Conservation (phyloP, 2,797 vertebrate species). For the Paratrypauchen microcephalus region DNA sequence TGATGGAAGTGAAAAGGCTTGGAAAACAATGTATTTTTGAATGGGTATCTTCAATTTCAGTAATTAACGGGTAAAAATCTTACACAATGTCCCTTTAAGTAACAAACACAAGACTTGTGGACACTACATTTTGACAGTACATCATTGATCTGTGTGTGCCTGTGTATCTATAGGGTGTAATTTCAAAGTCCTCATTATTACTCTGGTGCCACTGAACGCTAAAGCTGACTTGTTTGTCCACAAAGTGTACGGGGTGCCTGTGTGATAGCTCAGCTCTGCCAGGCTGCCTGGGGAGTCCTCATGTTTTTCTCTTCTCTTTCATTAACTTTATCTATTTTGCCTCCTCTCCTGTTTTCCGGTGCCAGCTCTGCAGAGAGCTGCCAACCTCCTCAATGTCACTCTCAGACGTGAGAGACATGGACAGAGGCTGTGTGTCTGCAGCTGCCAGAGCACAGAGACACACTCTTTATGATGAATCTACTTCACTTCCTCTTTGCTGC, state of each 20-base stretch:
- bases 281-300: constrained; percentile 32
- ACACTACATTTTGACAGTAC: no score
- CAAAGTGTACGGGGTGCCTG: constrained; percentile 12
- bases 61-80: no score
- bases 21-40: no score
- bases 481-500: constrained; percentile 1
- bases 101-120: no score
- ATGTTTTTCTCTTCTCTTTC: constrained; percentile 45
- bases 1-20: no score
- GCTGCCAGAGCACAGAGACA: constrained; percentile 21
- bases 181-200: constrained; percentile 3
- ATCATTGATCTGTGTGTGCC: no score
- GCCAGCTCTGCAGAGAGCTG: constrained; percentile 31
- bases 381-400: constrained; percentile 44
- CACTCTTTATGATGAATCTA: constrained; percentile 1
- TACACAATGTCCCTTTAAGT: no score
- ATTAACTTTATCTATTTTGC: constrained; percentile 51
- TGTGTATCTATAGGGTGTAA: no score
- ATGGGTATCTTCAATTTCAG: no score
- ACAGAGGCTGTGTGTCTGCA: constrained; percentile 2
- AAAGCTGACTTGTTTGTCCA: constrained; percentile 42
- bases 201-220: constrained; percentile 20
- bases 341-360: constrained; percentile 26
- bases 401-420: constrained; percentile 24
- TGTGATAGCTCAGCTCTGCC: constrained; percentile 33